Conservation (phyloP, 2,113 vertebrate genomes). For the Cyprinodon tularosa region DNA sequence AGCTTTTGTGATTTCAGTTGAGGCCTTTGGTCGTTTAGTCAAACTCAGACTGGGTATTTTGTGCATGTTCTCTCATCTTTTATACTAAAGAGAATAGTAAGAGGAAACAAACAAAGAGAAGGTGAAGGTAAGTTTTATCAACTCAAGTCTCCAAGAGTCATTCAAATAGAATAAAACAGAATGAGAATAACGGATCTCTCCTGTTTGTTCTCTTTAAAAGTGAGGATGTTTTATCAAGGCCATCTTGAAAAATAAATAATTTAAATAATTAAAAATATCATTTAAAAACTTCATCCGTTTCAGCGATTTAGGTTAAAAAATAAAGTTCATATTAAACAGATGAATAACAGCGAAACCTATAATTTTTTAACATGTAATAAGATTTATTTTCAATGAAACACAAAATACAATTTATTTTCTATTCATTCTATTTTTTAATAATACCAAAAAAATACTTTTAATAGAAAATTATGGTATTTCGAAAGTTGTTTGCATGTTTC, state of each 20-base stretch:
- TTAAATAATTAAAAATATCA: not conserved
- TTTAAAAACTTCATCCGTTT: not conserved
- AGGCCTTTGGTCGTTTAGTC: conserved; percentile 46
- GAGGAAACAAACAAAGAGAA: conserved; percentile 7
- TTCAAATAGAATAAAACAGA: conserved; percentile 6
- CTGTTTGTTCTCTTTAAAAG: not conserved
- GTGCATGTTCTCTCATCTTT: conserved; percentile 26
- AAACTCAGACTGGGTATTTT: conserved; percentile 5
- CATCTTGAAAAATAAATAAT: not conserved
- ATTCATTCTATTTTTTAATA: too few species aligned
- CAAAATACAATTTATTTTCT: too few species aligned
- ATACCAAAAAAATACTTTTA: too few species aligned
- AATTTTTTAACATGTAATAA: too few species aligned
- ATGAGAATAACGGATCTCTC: not conserved
- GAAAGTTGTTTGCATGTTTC: too few species aligned
- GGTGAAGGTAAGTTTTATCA: conserved; percentile 3
- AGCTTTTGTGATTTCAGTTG: conserved; percentile 59
- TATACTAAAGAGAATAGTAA: conserved; percentile 21
- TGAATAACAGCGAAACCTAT: too few species aligned
- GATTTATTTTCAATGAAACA: too few species aligned
- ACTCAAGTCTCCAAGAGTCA: conserved; percentile 33
- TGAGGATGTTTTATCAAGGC: not conserved
- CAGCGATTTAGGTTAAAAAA: not conserved
- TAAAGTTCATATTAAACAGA: too few species aligned
- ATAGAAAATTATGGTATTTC: too few species aligned